These are phyloP conservation scores for Sapayoa aenigma DNA, from an alignment of 2,113 vertebrate genomes.

Conservation along the genomic window DNA sequence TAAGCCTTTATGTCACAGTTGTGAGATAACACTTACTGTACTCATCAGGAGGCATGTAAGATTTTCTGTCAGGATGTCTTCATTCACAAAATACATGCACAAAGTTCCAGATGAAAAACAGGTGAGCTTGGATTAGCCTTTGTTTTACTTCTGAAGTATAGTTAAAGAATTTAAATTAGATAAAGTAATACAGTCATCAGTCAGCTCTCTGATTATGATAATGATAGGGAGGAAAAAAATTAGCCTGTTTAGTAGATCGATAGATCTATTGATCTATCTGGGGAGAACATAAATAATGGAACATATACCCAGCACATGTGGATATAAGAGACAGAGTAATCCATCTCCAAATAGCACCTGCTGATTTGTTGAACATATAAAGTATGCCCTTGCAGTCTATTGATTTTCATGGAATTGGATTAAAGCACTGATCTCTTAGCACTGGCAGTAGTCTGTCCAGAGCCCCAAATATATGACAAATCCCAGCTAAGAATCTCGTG, in stretches of 20 bases:
- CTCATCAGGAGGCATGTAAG: not conserved
- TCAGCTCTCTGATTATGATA: not conserved
- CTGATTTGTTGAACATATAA: not conserved
- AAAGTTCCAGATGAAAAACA: not conserved
- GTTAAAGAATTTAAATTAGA: not conserved
- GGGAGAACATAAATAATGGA: not conserved
- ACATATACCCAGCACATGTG: not conserved
- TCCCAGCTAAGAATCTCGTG: not conserved
- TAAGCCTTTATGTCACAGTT: not conserved
- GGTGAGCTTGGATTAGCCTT: not conserved
- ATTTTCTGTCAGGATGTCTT: not conserved
- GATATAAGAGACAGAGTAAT: not conserved
- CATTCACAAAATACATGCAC: not conserved
- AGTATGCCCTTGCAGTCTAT: not conserved
- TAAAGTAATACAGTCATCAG: not conserved
- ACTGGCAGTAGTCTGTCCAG: not conserved
- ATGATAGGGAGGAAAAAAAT: not conserved
- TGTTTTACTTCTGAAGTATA: not conserved
- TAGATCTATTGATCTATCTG: not conserved
- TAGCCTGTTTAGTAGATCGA: not conserved
- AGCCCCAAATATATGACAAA: not conserved
- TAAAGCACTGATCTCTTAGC: not conserved
- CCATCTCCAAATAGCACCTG: not conserved
- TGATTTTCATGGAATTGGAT: not conserved
- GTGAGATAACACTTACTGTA: not conserved